These are phyloP conservation scores for Centropus unirufus DNA, from an alignment of 2,113 vertebrate genomes.

Conservation along the genomic window DNA sequence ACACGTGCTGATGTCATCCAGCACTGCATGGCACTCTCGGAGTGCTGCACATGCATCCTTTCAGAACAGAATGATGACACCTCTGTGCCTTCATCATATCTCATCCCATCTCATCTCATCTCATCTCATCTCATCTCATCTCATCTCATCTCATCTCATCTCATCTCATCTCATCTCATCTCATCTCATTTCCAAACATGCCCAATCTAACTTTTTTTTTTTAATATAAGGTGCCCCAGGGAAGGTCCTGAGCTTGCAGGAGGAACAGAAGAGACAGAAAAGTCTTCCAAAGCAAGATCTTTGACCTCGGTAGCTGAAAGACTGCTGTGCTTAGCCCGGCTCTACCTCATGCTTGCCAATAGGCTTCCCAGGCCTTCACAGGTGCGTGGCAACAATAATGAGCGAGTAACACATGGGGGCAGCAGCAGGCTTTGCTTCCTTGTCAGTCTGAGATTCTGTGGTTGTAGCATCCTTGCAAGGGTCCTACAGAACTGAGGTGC, in stretches of 20 bases:
- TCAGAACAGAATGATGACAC: background rate
- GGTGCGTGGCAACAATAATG: background rate
- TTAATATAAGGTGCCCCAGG: background rate
- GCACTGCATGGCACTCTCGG: background rate
- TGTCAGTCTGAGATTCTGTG: background rate
- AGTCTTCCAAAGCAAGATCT: background rate
- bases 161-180: background rate
- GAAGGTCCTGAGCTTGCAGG: background rate
- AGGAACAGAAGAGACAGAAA: background rate
- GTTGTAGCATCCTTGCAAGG: background rate
- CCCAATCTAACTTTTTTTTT: background rate
- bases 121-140: background rate
- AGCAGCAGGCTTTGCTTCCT: slow-evolving; percentile 47
- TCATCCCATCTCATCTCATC: background rate
- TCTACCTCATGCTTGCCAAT: background rate
- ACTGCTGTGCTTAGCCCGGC: background rate
- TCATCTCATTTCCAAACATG: background rate
- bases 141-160: background rate
- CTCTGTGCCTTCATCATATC: background rate
- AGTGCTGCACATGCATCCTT: background rate
- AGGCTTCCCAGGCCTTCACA: background rate
- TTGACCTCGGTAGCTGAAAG: background rate
- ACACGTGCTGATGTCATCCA: accelerated
- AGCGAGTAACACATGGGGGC: slow-evolving; percentile 33
- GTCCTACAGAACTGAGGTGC: background rate